Conservation (phyloP, 2,113 vertebrate species). For the Gnathonemus echidnorhynchus region DNA sequence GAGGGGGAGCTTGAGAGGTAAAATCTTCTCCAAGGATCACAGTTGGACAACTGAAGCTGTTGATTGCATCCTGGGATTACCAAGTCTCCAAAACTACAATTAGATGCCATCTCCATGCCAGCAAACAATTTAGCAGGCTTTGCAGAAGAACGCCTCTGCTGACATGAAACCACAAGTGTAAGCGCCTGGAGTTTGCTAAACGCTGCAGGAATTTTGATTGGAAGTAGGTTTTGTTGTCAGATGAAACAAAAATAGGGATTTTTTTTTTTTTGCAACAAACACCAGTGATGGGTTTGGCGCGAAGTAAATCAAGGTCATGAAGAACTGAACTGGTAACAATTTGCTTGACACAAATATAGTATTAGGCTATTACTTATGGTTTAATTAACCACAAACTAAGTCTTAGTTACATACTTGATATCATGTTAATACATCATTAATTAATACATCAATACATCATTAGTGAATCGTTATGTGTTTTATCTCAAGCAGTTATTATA, state of each 20-base stretch:
- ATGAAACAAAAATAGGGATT: slow-evolving; percentile 15
- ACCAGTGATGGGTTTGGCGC: neutral
- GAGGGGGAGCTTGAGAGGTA: neutral
- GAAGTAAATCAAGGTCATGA: neutral
- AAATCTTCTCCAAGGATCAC: slow-evolving; percentile 5
- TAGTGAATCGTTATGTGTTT: neutral
- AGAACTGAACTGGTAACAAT: neutral
- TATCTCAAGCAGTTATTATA: neutral
- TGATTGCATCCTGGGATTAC: neutral
- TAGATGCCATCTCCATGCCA: slow-evolving; percentile 5
- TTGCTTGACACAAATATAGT: neutral
- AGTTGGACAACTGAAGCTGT: neutral
- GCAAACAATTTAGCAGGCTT: neutral
- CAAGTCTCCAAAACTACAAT: slow-evolving; percentile 15
- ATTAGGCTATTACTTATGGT: neutral
- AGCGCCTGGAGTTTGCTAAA: neutral
- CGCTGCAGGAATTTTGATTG: slow-evolving; percentile 5
- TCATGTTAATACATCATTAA: neutral
- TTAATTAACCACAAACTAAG: neutral
- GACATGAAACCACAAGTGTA: neutral
- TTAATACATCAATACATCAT: neutral
- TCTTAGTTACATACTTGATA: neutral
- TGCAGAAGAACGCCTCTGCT: neutral
- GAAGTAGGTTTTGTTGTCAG: neutral
- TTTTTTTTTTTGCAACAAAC: neutral